Evolutionary conservation across 1,140 invertebrate genomes (phyloP), one percentile per base, ranked within the genome.

Genomic region (Aphis craccivora): DNA sequence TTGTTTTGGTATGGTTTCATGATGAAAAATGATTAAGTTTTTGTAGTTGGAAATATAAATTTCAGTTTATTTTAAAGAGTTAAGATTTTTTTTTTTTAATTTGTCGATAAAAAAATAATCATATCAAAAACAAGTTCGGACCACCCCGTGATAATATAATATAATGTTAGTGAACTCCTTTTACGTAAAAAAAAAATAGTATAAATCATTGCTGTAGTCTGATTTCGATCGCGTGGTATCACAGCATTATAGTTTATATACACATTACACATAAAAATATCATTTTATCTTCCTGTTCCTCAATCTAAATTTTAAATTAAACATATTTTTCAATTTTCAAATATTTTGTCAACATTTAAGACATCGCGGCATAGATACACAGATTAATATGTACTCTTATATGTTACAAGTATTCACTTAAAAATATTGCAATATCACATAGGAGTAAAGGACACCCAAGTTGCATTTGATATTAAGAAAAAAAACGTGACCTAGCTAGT

Each of bases 391-490:
- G 30, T 67, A 67, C 60, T 67, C 60, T n/a, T n/a, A 22, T 67
- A n/a, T 67, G 60, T 18, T 30, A 67, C 30, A 67, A 67, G 30
- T 67, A 67, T 67, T 67, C 30, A 67, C 14, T 60, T 67, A n/a
- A n/a, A 67, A 14, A n/a, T 67, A 67, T 67, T 30, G 30, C 60
- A n/a, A 67, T 67, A 67, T 67, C 60, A n/a, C 30, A 67, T 67
- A 30, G 40, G 1, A 30, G 40, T 30, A 43, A 30, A 89, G 91
- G n/a, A 92, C 91, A 92, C 91, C 91, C 91, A 92, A 92, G 91
- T 92, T 45, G 91, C 11, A 11, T 48, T 81, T 22, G 4, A 35
- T 30, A 83, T 7, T 91, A 48, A 51, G 20, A 84, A 76, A 51
- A 51, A 83, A 92, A 92, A 81, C 91, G 76, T 92, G 43, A 92